A percentile compares a stretch with the other conserved stretches of the same genome.
phyloP scores from a whole-genome alignment of 2,888 invertebrate genomes.

The Lithophane semibrunnea region DNA sequence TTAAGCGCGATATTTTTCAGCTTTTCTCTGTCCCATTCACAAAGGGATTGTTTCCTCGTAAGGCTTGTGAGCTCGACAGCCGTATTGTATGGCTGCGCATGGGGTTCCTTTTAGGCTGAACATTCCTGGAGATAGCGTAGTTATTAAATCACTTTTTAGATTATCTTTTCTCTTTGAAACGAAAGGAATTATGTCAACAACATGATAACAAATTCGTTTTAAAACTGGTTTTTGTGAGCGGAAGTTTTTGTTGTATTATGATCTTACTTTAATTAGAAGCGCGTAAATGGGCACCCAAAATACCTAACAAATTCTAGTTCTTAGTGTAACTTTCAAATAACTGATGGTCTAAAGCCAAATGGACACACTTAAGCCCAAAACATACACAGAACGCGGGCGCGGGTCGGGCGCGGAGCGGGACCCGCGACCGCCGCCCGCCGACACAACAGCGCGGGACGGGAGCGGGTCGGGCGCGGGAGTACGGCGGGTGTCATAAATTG shows the following conservation, averaged over 20 bases:
- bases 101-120: slow-evolving; percentile 42
- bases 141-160: slow-evolving; percentile 34
- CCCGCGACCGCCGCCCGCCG: no score
- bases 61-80: slow-evolving; percentile 51
- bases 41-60: slow-evolving; percentile 57
- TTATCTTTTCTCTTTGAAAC: slow-evolving; percentile 28
- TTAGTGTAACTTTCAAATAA: background rate
- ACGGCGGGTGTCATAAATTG: no score
- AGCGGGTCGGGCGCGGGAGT: no score
- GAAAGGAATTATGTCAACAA: slow-evolving; percentile 21
- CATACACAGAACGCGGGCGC: no score
- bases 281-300: background rate
- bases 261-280: background rate
- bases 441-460: no score
- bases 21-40: slow-evolving; percentile 41
- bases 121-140: slow-evolving; percentile 26
- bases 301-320: background rate
- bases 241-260: background rate
- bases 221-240: background rate
- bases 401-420: no score
- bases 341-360: background rate
- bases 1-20: slow-evolving; percentile 57
- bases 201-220: slow-evolving; percentile 8
- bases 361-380: no score
- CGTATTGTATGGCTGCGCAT: slow-evolving; percentile 37